These are phyloP conservation scores for Zaprionus gabonicus DNA, from an alignment of 1,140 invertebrate species.

Conservation along the genomic window DNA sequence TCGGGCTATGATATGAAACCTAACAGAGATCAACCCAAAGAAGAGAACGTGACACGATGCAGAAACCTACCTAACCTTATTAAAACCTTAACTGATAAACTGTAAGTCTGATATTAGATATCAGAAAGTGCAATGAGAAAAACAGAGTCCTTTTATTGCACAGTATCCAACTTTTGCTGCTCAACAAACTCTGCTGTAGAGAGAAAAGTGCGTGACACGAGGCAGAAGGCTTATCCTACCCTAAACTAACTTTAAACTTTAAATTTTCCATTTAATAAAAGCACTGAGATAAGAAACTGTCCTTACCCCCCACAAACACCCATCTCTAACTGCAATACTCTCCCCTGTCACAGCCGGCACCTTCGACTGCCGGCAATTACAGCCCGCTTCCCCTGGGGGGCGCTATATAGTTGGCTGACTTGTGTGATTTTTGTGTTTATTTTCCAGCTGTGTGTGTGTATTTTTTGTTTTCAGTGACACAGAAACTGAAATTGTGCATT, in stretches of 20 bases:
- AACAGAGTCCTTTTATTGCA: no score
- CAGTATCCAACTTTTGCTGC: no score
- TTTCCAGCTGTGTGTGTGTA: slow-evolving; percentile 6
- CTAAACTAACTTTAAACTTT: background rate
- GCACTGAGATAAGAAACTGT: no score
- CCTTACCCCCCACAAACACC: background rate
- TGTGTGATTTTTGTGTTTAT: slow-evolving; percentile 56
- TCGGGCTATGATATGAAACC: no score
- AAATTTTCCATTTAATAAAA: no score
- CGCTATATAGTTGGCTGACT: slow-evolving; percentile 61
- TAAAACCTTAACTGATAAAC: no score
- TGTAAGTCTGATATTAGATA: no score
- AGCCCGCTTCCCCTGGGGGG: slow-evolving; percentile 36
- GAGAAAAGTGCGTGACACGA: background rate
- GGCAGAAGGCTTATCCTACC: background rate
- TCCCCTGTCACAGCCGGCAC: slow-evolving; percentile 20
- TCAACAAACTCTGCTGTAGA: background rate
- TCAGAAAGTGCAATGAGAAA: no score
- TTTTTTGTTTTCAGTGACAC: slow-evolving; percentile 60
- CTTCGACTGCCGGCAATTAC: slow-evolving; percentile 50
- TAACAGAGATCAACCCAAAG: no score
- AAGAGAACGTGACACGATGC: no score
- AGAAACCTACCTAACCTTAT: no score
- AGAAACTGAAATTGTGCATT: slow-evolving; percentile 71
- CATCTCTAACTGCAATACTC: slow-evolving; percentile 15